A percentile compares a stretch with the other conserved stretches of the same genome.
Conservation (phyloP, 2,888 invertebrate species). For the Chrysodeixis includens region DNA sequence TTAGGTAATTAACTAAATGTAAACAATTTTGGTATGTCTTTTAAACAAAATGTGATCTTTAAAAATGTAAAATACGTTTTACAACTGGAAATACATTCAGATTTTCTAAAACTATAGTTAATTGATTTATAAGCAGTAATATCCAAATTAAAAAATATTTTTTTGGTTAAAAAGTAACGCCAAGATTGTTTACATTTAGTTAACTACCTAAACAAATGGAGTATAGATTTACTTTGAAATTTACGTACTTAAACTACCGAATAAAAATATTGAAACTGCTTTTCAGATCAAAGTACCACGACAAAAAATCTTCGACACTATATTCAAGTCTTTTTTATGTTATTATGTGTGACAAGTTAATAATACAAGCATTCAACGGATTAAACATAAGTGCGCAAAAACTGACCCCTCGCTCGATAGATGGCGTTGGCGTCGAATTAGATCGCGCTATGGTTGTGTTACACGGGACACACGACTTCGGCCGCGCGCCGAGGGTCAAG, state of each 20-base stretch:
- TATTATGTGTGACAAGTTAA: conserved; percentile 10
- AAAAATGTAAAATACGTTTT: too few species aligned
- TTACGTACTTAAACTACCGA: background rate
- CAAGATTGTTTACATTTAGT: too few species aligned
- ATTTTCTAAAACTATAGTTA: too few species aligned
- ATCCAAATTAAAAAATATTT: too few species aligned
- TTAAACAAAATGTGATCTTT: too few species aligned
- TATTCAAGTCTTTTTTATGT: background rate
- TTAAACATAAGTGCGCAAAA: conserved; percentile 17
- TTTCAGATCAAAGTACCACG: background rate
- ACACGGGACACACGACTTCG: conserved; percentile 31
- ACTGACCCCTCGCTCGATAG: conserved; percentile 53
- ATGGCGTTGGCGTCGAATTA: conserved; percentile 62
- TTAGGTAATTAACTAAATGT: too few species aligned
- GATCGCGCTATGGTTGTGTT: conserved; percentile 63
- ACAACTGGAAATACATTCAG: too few species aligned
- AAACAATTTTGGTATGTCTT: too few species aligned
- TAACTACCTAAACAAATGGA: too few species aligned
- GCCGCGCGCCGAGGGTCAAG: accelerated
- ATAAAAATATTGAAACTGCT: background rate
- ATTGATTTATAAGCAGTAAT: too few species aligned
- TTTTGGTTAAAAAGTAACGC: too few species aligned
- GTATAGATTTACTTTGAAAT: background rate
- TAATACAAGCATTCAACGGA: conserved; percentile 3
- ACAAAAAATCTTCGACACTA: accelerated